Conservation (phyloP, 2,113 vertebrate genomes). For the Larimichthys crocea region DNA sequence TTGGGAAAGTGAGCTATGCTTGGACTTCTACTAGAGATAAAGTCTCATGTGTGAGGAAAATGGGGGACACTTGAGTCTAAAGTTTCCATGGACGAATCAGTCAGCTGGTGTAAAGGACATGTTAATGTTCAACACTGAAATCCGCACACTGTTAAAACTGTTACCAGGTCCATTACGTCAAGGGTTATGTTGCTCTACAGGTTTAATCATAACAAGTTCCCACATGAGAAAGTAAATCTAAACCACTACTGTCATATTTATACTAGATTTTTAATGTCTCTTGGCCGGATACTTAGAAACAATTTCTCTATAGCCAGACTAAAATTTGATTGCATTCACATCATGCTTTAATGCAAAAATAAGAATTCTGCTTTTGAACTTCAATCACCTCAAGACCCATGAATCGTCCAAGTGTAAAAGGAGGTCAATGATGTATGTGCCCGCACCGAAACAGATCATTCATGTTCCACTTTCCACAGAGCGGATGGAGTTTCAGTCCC, state of each 20-base stretch:
- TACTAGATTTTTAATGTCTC: no score
- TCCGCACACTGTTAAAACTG: slow-evolving; percentile 60
- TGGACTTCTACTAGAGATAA: slow-evolving; percentile 15
- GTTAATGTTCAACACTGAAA: slow-evolving; percentile 71
- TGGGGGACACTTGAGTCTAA: slow-evolving; percentile 42
- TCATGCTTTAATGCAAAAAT: not conserved
- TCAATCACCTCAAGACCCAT: not conserved
- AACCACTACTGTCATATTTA: not conserved
- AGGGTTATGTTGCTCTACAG: not conserved
- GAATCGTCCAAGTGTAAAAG: slow-evolving; percentile 15
- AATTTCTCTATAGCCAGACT: not conserved
- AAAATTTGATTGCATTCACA: not conserved
- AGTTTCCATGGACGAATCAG: slow-evolving; percentile 68
- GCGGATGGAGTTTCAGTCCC: slow-evolving; percentile 83
- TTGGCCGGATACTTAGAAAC: not conserved
- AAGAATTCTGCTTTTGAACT: not conserved
- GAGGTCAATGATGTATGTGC: slow-evolving; percentile 13
- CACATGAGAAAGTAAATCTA: not conserved
- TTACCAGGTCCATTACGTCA: slow-evolving; percentile 42
- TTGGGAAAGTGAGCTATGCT: slow-evolving; percentile 59
- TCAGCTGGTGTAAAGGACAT: slow-evolving; percentile 49
- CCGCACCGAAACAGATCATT: slow-evolving; percentile 49
- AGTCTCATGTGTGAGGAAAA: slow-evolving; percentile 36
- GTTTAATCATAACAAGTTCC: not conserved
- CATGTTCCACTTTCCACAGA: slow-evolving; percentile 46